phyloP scores from a whole-genome alignment of 2,888 invertebrate species.

The Lycia hirtaria region DNA sequence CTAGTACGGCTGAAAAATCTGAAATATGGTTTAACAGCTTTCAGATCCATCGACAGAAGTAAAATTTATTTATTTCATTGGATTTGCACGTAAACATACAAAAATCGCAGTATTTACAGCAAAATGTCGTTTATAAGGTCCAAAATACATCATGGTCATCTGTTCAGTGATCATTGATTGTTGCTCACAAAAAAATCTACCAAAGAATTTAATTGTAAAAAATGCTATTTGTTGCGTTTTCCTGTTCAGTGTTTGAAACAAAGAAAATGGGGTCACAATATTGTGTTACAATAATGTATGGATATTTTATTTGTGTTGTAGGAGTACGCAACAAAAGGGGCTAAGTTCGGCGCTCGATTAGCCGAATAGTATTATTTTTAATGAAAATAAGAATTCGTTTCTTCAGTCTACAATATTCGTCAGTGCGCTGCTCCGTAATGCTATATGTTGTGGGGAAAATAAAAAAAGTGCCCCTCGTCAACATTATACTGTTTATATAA shows the following conservation, averaged over 20 bases:
- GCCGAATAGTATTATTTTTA: constrained; percentile 20
- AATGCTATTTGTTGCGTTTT: constrained; percentile 48
- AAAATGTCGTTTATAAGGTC: constrained; percentile 56
- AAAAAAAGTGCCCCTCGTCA: background rate
- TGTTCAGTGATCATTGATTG: constrained; percentile 63
- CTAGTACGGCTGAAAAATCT: background rate
- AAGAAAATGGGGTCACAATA: constrained; percentile 10
- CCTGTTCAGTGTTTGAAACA: background rate
- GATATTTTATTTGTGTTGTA: constrained; percentile 10
- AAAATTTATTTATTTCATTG: background rate
- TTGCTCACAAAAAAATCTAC: constrained; percentile 84
- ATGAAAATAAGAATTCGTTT: background rate
- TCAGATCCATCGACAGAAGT: background rate
- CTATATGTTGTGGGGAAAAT: background rate
- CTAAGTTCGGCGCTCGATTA: constrained; percentile 18
- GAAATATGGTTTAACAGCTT: too few relatives aligned
- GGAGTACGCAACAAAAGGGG: constrained; percentile 25
- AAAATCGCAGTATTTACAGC: constrained; percentile 49
- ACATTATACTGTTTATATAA: background rate
- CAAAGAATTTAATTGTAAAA: constrained; percentile 76
- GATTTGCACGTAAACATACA: constrained; percentile 5
- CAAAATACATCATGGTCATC: constrained; percentile 54
- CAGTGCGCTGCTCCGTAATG: background rate
- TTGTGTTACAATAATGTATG: constrained; percentile 5
- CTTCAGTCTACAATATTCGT: background rate